Evolutionary conservation across 2,797 vertebrate genomes (phyloP).

Genomic region (Bradypus variegatus): DNA sequence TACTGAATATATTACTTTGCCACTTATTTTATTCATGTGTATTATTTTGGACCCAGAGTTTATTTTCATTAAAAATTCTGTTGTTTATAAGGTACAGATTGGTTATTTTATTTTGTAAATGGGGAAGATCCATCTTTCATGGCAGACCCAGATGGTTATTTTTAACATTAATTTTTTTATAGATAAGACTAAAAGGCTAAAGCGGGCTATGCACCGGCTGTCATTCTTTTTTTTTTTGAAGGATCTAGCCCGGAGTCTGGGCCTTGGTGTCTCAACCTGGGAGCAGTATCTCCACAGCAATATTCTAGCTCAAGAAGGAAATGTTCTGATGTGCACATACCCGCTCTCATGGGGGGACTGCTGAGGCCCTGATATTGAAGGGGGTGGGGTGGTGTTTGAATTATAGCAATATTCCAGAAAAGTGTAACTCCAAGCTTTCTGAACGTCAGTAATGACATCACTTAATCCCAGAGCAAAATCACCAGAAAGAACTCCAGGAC

Average conservation of each 20-base stretch:
- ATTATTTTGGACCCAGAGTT: not conserved
- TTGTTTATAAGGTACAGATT: not conserved
- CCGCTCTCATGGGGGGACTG: not conserved
- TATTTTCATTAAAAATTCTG: not conserved
- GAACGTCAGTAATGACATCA: not conserved
- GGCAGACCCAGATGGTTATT: not conserved
- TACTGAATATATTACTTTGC: not conserved
- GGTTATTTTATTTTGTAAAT: not conserved
- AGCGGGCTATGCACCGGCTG: too few relatives aligned
- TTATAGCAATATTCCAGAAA: not conserved
- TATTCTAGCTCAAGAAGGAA: not conserved
- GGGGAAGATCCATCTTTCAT: not conserved
- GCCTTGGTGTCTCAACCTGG: rapidly evolving
- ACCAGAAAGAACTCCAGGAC: not conserved
- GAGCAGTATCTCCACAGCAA: not conserved
- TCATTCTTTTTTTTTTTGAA: not conserved
- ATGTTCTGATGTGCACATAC: not conserved
- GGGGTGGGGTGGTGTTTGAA: not conserved
- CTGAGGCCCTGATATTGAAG: not conserved
- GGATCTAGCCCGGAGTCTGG: rapidly evolving
- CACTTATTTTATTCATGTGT: not conserved
- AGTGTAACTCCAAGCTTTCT: not conserved
- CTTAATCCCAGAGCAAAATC: not conserved
- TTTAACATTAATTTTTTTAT: not conserved
- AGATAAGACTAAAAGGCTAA: not conserved